phyloP scores from a whole-genome alignment of 2,888 invertebrate genomes.

The Muschampia plurimacula region DNA sequence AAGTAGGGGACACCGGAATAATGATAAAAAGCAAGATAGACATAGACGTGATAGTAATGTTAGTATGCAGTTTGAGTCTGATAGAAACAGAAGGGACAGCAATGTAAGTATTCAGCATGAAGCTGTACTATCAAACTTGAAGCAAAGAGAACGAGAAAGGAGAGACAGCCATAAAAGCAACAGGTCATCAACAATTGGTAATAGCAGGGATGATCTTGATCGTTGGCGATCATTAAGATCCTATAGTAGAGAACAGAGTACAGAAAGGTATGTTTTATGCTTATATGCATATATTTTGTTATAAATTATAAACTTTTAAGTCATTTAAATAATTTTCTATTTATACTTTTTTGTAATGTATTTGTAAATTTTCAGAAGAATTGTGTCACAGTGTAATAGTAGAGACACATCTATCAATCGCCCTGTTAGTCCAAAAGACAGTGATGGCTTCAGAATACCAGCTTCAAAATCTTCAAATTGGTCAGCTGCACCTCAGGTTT shows the following conservation, averaged over 20 bases:
- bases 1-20: slow-evolving; percentile 73
- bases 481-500: slow-evolving; percentile 69
- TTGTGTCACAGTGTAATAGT: slow-evolving; percentile 80
- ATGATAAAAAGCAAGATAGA: slow-evolving; percentile 70
- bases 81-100: slow-evolving; percentile 69
- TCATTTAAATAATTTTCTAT: background rate
- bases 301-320: too few species aligned
- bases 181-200: slow-evolving; percentile 77
- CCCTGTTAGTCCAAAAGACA: slow-evolving; percentile 72
- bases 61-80: slow-evolving; percentile 68
- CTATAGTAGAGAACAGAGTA: slow-evolving; percentile 80
- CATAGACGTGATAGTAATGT: slow-evolving; percentile 73
- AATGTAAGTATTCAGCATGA: slow-evolving; percentile 74
- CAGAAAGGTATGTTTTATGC: slow-evolving; percentile 70
- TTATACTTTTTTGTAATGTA: background rate
- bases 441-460: slow-evolving; percentile 77
- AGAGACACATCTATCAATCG: slow-evolving; percentile 75
- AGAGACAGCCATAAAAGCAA: slow-evolving; percentile 77
- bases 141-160: slow-evolving; percentile 69
- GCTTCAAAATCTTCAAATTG: slow-evolving; percentile 65
- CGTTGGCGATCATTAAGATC: slow-evolving; percentile 79
- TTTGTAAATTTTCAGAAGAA: slow-evolving; percentile 62
- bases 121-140: slow-evolving; percentile 59
- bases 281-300: too few species aligned
- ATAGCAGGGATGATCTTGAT: slow-evolving; percentile 79